Base-by-base conservation (phyloP, 2,797 vertebrate genomes). In the Urophycis tenuis region DNA sequence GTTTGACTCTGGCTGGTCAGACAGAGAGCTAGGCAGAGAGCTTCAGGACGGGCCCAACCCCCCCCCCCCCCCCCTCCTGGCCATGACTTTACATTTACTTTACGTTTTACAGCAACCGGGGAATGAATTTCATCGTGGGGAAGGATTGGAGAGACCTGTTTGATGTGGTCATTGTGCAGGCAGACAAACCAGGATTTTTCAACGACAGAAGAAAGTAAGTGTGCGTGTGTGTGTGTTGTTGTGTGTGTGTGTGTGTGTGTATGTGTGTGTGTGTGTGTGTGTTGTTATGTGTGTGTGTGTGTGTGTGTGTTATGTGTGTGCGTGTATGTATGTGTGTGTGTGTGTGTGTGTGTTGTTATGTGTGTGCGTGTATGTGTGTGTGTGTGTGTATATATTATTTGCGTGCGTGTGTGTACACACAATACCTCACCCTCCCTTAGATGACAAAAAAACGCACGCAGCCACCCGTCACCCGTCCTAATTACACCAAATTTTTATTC, bases 101-200 rank as follows among this genome's bases (percentile, higher is more conserved):
- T n/a, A n/a, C n/a, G 80, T 77, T 78, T 74, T 87, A 70, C 78
- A 99, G 98, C 83, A 93, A 99, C 87, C 94, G 95, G 87, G 98
- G 98, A 60, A 99, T 99, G 98, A 94, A 87, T 75, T 99, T 93
- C 86, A 99, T 99, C 0, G 95, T 99, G 0, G 98, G 98, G 74
- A 96, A 96, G 86, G 96, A 99, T 89, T 99, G 98, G 98, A 91
- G 94, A 80, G 96, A 98, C 88, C 94, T 99, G 77, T 99, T 99
- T 83, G 97, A 99, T 79, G 93, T 97, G 33, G 95, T 99, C 82
- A 99, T 99, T 60, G 97, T 99, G 74, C 96, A 99, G 90, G 98
- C 98, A 0, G 97, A 99, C 85, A 99, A 99, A 85, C 98, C 97
- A 0, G 91, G 94, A 80, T 99, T 99, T 86, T 99, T 99, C 89